Evolutionary conservation across 1,140 invertebrate genomes (phyloP).

Genomic region (Saccostrea glomerata): DNA sequence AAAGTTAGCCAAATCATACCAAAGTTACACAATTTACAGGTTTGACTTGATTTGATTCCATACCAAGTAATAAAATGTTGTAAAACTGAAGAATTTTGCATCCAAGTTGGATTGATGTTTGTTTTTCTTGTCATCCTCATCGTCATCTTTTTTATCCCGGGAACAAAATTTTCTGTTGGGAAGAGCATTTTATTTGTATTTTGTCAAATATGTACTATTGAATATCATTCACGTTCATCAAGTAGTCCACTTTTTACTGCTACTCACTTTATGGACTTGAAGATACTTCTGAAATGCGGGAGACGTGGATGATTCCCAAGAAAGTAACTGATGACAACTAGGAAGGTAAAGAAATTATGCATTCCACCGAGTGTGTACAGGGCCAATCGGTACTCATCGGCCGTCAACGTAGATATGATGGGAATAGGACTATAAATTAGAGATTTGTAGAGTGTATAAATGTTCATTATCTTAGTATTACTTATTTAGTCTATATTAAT

Average conservation of each 20-base stretch:
- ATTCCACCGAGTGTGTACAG: slow-evolving; percentile 73
- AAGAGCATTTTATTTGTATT: not conserved
- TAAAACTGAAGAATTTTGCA: slow-evolving; percentile 76
- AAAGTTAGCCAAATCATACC: not conserved
- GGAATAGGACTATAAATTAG: slow-evolving; percentile 67
- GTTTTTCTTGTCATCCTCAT: slow-evolving; percentile 69
- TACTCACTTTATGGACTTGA: slow-evolving; percentile 67
- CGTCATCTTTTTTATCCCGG: slow-evolving; percentile 66
- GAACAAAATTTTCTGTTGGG: slow-evolving; percentile 59
- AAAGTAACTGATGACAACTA: slow-evolving; percentile 78
- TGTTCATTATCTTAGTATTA: too few species aligned
- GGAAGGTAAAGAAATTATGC: slow-evolving; percentile 75
- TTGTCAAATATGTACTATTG: not conserved
- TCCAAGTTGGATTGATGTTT: slow-evolving; percentile 77
- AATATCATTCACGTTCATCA: not conserved
- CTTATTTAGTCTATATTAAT: too few species aligned
- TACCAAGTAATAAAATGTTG: slow-evolving; percentile 77
- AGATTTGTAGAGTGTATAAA: not conserved
- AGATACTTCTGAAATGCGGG: slow-evolving; percentile 65
- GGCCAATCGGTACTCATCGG: slow-evolving; percentile 67
- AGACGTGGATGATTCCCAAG: slow-evolving; percentile 78
- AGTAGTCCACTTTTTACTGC: not conserved
- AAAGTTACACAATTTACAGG: not conserved
- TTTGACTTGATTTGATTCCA: not conserved
- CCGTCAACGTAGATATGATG: slow-evolving; percentile 60